A percentile compares a stretch with the other conserved stretches of the same genome.
Conservation (phyloP, 1,140 invertebrate species). For the Eumeta japonica region DNA sequence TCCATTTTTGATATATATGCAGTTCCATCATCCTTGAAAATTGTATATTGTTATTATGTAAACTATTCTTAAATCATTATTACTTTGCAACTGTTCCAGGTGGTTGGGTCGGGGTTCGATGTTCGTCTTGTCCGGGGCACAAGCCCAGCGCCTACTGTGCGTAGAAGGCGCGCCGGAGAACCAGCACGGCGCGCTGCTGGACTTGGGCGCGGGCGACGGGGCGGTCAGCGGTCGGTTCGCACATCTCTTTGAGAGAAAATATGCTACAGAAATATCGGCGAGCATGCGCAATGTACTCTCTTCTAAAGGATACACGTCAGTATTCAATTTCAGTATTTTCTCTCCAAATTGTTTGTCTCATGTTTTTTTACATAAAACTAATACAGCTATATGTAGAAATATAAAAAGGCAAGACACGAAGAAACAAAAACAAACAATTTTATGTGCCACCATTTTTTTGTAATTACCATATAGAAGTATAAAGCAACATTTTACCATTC, state of each 20-base stretch:
- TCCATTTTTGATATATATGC: no score
- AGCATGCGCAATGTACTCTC: conserved; percentile 76
- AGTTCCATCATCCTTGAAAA: no score
- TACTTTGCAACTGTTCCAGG: no score
- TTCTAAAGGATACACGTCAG: conserved; percentile 74
- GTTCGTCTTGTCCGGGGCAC: conserved; percentile 83
- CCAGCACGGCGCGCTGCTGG: conserved; percentile 64
- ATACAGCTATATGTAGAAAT: no score
- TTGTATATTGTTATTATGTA: no score
- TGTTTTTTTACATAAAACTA: no score
- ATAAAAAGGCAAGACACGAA: no score
- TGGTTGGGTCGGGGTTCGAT: conserved; percentile 85
- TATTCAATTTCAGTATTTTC: conserved; percentile 12
- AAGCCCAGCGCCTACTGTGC: conserved; percentile 69
- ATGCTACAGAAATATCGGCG: conserved; percentile 83
- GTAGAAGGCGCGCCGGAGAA: conserved; percentile 20
- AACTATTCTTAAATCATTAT: no score
- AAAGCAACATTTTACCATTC: no score
- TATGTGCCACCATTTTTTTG: no score
- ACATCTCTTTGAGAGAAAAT: conserved; percentile 69
- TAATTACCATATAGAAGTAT: no score
- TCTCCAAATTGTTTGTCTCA: neutral
- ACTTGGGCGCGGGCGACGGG: conserved; percentile 91
- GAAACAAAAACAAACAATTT: no score
- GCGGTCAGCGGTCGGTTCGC: conserved; percentile 74